Evolutionary conservation across 2,797 vertebrate species (phyloP).

Genomic region (Sebastolobus alascanus): DNA sequence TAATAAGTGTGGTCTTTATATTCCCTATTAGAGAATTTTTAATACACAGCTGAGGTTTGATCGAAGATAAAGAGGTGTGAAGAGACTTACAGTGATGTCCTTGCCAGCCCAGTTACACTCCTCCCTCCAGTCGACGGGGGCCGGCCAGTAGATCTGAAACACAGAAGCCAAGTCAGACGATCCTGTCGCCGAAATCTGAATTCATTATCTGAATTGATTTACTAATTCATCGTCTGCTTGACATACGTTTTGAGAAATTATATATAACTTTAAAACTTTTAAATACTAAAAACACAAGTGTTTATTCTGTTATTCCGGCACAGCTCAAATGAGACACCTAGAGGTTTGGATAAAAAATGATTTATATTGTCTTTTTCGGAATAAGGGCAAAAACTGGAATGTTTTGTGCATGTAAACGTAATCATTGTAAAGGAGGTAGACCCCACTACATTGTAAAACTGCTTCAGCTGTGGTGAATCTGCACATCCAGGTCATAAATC

Average conservation of each 20-base stretch:
- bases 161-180: slow-evolving; percentile 27
- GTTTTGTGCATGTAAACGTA: background rate
- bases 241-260: background rate
- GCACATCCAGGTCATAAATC: slow-evolving; percentile 53
- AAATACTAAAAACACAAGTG: background rate
- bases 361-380: background rate
- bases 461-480: slow-evolving; percentile 12
- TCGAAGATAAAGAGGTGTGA: background rate
- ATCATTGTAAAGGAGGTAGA: background rate
- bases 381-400: background rate
- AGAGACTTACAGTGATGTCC: slow-evolving; percentile 93
- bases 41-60: background rate
- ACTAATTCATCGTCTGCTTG: background rate
- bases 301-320: background rate
- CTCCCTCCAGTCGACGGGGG: slow-evolving; percentile 97
- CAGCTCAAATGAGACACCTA: background rate
- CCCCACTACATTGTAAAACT: slow-evolving; percentile 14
- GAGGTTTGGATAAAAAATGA: no score
- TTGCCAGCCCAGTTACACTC: slow-evolving; percentile 99
- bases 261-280: background rate
- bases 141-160: slow-evolving; percentile 95
- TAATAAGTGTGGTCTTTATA: background rate
- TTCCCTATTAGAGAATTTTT: background rate
- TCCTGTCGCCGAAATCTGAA: background rate
- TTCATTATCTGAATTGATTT: background rate